Conservation (phyloP, 2,797 vertebrate genomes). For the Aplochiton taeniatus region DNA sequence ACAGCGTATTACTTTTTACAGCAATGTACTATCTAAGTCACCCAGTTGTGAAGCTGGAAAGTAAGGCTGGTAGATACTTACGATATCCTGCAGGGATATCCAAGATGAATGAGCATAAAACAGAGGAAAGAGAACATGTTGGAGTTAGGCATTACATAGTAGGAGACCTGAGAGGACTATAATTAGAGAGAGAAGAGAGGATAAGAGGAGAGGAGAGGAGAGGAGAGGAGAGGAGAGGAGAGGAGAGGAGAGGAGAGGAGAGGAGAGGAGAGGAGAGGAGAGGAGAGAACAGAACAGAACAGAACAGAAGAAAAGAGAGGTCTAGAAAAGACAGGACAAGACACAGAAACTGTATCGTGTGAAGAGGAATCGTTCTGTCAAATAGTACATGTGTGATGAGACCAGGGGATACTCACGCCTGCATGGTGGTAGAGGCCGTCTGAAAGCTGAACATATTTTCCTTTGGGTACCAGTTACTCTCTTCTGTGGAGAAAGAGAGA, state of each 20-base stretch:
- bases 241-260: neutral
- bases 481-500: slow-evolving; percentile 79
- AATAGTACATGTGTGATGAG: neutral
- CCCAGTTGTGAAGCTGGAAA: too few species aligned
- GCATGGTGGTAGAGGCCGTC: slow-evolving; percentile 97
- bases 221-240: neutral
- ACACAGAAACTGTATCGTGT: too few species aligned
- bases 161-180: slow-evolving; percentile 6
- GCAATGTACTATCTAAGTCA: too few species aligned
- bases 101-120: slow-evolving; percentile 44
- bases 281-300: neutral
- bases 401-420: slow-evolving; percentile 87
- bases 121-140: slow-evolving; percentile 10
- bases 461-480: slow-evolving; percentile 96
- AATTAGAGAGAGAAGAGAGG: slow-evolving; percentile 18
- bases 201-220: too few species aligned
- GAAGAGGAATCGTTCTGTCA: too few species aligned
- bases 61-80: slow-evolving; percentile 79
- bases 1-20: too few species aligned
- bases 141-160: neutral
- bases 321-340: neutral
- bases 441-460: slow-evolving; percentile 98
- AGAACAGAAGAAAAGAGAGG: slow-evolving; percentile 12
- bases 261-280: slow-evolving; percentile 14
- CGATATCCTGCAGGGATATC: slow-evolving; percentile 87